Base-by-base conservation (phyloP, 2,113 vertebrate species). In the Labrus mixtus region DNA sequence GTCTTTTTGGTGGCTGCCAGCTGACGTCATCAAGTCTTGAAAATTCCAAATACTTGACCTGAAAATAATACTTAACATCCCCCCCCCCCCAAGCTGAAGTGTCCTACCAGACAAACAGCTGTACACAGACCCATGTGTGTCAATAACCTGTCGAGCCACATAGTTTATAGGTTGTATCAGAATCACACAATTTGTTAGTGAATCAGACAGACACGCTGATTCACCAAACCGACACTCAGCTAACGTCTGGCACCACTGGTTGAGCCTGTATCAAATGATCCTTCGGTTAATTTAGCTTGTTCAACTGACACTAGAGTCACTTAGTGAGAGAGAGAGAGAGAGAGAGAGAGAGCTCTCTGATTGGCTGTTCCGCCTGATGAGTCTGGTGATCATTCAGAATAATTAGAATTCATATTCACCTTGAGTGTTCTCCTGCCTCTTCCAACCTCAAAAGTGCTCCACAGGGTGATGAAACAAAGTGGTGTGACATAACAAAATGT, bases 81-180 rank as follows among this genome's bases (percentile, higher is more conserved):
- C n/a, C n/a, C n/a, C n/a, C n/a, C 15, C 13, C 15, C 13, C 45
- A 39, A 6, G 37, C 13, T 46, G 45, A 46, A 13, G 46, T 54
- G 53, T 58, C 23, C 6, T 54, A 57, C 22, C 22, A 61, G 56
- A 5, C 15, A 33, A 57, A 50, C 79, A 72, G 33, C 55, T 55
- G 39, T 1, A 17, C 33, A 23, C 19, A 16, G 59, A 54, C 16
- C 36, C 19, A 48, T 25, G 53, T 45, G 43, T 59, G 5, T 29
- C 43, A 36, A 15, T 1, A 76, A 76, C 67, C 67, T 48, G 79
- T 6, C 15, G 61, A 39, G 13, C 72, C 55, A 16, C 54, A 55
- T 39, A 11, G 1, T 71, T 55, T 22, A 65, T 45, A 12, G 10
- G 15, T 10, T 1, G 0, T 22, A 48, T 1, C 54, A 71, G 72